Conservation (phyloP, 2,888 invertebrate species). For the Mesoligia furuncula region DNA sequence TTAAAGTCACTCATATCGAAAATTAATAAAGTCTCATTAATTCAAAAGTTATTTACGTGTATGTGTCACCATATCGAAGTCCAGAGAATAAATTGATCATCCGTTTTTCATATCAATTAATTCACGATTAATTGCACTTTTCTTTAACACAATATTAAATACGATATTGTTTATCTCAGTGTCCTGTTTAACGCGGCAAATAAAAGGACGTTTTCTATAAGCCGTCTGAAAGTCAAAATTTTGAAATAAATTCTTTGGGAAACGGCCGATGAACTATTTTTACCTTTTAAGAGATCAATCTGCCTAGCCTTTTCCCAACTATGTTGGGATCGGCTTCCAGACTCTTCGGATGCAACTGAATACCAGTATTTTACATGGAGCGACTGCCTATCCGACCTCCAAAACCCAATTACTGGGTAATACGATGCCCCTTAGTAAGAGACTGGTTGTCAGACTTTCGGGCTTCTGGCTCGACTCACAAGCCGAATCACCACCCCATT, state of each 20-base stretch:
- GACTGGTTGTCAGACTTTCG: background rate
- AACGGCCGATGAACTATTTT: background rate
- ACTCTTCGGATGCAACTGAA: background rate
- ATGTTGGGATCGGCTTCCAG: background rate
- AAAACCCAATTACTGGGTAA: background rate
- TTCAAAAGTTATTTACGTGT: slow-evolving; percentile 7
- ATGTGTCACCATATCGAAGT: background rate
- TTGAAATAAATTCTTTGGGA: background rate
- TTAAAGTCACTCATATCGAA: background rate
- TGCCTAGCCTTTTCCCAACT: background rate
- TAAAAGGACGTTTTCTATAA: background rate
- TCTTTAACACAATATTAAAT: slow-evolving; percentile 8
- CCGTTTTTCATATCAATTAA: slow-evolving; percentile 12
- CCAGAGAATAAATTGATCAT: slow-evolving; percentile 21
- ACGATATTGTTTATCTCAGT: background rate
- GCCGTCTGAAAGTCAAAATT: background rate
- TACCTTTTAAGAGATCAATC: background rate
- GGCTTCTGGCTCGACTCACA: background rate
- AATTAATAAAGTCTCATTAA: slow-evolving; percentile 20
- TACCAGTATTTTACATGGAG: background rate
- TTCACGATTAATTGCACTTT: background rate
- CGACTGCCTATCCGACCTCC: background rate
- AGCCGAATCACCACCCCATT: too few relatives aligned
- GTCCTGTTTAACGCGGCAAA: background rate
- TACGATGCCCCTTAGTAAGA: background rate